Percentiles rank a stretch among this genome's conserved stretches.
These are phyloP conservation scores for Cercopithecus hamlyni DNA, from an alignment of 2,797 vertebrate genomes.

Conservation along the genomic window DNA sequence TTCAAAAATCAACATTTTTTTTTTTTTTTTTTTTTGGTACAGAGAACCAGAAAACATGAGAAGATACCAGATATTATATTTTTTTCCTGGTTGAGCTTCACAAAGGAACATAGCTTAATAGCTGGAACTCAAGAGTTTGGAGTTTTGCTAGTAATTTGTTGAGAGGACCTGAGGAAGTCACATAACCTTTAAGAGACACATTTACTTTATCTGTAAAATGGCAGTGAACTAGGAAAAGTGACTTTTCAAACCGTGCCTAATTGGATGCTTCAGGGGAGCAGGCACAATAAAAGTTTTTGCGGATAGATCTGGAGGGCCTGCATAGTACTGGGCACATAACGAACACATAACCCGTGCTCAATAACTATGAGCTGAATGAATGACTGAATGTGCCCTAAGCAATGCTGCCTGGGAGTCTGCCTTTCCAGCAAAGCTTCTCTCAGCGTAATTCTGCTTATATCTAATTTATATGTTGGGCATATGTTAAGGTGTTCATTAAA, in stretches of 20 bases:
- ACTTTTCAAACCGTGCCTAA: conserved; percentile 19
- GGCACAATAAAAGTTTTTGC: background rate
- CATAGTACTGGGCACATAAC: background rate
- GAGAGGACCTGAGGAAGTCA: background rate
- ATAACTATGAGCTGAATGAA: background rate
- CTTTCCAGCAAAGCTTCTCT: background rate
- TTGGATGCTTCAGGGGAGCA: background rate
- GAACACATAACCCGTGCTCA: background rate
- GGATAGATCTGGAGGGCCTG: background rate
- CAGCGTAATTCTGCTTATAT: background rate
- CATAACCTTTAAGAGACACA: background rate
- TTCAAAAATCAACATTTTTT: conserved; percentile 17
- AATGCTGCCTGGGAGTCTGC: background rate
- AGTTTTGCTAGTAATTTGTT: background rate
- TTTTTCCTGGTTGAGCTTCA: background rate
- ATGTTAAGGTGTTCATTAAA: background rate
- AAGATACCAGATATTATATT: background rate
- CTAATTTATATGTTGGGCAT: background rate
- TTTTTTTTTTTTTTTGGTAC: background rate
- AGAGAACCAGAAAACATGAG: background rate
- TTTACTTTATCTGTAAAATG: conserved; percentile 37
- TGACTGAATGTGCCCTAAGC: background rate
- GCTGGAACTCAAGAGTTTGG: background rate
- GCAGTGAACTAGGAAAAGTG: background rate
- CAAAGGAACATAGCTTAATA: background rate